Evolutionary conservation across 2,113 vertebrate species (phyloP).

Genomic region (Oriolus oriolus): DNA sequence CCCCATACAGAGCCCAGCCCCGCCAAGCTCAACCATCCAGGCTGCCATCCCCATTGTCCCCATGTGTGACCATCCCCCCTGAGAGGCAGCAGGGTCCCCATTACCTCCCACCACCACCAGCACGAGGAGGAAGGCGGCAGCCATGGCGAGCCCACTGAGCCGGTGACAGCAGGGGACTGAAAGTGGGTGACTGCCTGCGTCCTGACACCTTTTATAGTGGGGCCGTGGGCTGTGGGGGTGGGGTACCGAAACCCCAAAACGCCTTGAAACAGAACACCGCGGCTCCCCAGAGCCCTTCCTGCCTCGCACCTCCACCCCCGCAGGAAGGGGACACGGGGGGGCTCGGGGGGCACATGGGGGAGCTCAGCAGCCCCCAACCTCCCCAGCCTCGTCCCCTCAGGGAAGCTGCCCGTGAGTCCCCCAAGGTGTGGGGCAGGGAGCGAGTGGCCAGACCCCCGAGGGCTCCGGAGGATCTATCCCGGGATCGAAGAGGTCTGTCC

Average conservation of each 20-base stretch:
- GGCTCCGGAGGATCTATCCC: background rate
- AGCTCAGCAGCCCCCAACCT: background rate
- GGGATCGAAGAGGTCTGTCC: rapidly evolving
- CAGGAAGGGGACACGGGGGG: background rate
- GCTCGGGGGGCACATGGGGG: background rate
- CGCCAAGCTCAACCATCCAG: background rate
- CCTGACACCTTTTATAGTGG: background rate
- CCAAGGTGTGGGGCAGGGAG: too few species aligned
- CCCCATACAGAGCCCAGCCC: background rate
- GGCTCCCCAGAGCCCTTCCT: background rate
- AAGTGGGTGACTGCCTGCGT: background rate
- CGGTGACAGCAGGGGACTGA: background rate
- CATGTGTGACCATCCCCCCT: background rate
- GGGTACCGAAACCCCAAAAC: background rate
- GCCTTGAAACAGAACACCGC: background rate
- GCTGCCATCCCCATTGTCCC: background rate
- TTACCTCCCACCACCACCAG: background rate
- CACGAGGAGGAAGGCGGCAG: background rate
- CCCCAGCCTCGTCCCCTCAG: background rate
- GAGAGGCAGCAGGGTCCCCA: background rate
- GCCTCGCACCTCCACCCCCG: background rate
- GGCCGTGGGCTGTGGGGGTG: background rate
- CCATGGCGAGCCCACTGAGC: background rate
- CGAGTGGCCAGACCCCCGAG: too few species aligned
- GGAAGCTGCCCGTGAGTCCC: background rate